phyloP scores from a whole-genome alignment of 2,888 invertebrate species.

The Brachypalpus laphriformis region DNA sequence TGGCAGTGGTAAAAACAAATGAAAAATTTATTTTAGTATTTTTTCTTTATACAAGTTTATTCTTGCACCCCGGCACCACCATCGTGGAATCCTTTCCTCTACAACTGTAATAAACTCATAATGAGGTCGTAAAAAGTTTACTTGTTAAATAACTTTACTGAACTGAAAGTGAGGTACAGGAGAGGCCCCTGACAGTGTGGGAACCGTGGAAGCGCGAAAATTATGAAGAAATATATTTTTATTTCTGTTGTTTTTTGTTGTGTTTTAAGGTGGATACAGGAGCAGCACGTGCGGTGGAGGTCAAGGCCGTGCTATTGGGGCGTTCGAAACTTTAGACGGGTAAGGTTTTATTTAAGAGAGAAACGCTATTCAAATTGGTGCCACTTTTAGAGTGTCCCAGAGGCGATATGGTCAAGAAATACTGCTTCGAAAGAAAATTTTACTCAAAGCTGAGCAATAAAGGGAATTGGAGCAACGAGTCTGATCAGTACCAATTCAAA shows the following conservation, averaged over 20 bases:
- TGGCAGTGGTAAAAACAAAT: conserved; percentile 19
- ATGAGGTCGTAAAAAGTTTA: conserved; percentile 71
- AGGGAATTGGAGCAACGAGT: no score
- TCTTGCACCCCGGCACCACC: not conserved
- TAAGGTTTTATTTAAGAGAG: no score
- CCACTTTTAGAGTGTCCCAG: no score
- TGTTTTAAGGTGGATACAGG: not conserved
- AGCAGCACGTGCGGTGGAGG: not conserved
- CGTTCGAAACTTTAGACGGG: no score
- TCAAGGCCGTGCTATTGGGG: not conserved
- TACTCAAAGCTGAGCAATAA: no score
- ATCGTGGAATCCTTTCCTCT: conserved; percentile 58
- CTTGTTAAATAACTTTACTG: conserved; percentile 58
- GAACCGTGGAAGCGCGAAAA: not conserved
- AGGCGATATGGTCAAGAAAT: no score
- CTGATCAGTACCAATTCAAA: no score
- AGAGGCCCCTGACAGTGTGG: not conserved
- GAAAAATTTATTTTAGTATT: conserved; percentile 1
- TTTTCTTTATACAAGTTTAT: conserved; percentile 32
- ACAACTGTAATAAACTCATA: conserved; percentile 68
- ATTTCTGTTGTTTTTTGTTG: not conserved
- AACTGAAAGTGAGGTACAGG: conserved; percentile 11
- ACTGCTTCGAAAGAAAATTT: no score
- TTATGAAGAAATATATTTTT: not conserved
- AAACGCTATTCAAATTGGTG: no score